phyloP scores from a whole-genome alignment of 2,113 vertebrate genomes.

The Protobothrops mucrosquamatus region DNA sequence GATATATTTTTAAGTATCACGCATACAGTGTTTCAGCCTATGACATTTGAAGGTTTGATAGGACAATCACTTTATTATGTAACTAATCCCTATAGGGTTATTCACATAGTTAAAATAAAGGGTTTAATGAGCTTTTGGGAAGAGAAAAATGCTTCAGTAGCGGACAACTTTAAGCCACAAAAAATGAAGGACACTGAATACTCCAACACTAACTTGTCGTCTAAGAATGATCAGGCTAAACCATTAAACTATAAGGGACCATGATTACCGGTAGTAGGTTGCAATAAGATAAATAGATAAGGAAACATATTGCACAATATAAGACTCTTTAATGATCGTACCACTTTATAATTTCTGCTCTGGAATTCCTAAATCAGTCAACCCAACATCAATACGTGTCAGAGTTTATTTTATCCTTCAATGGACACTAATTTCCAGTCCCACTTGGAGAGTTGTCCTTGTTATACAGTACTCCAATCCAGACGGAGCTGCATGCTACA shows the following conservation, averaged over 20 bases:
- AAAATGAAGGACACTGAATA: not conserved
- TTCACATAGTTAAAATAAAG: not conserved
- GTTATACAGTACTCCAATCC: not conserved
- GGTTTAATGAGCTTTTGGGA: constrained; percentile 4
- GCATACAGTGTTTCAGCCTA: constrained; percentile 16
- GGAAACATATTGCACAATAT: not conserved
- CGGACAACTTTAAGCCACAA: constrained; percentile 45
- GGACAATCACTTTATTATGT: constrained; percentile 14
- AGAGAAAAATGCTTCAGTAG: constrained; percentile 47
- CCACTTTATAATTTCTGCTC: not conserved
- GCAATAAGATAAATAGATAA: not conserved
- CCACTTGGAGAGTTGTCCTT: not conserved
- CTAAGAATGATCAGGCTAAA: not conserved
- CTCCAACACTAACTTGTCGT: not conserved
- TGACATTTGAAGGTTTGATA: constrained; percentile 42
- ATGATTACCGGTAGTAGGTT: not conserved
- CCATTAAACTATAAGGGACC: not conserved
- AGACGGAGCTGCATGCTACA: not conserved
- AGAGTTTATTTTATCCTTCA: not conserved
- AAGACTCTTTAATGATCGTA: not conserved
- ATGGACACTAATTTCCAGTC: not conserved
- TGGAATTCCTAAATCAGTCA: not conserved
- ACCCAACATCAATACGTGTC: not conserved
- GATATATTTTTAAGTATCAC: constrained; percentile 24
- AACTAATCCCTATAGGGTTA: not conserved